These are phyloP conservation scores for Probosciger aterrimus DNA, from an alignment of 2,113 vertebrate genomes.

Conservation along the genomic window DNA sequence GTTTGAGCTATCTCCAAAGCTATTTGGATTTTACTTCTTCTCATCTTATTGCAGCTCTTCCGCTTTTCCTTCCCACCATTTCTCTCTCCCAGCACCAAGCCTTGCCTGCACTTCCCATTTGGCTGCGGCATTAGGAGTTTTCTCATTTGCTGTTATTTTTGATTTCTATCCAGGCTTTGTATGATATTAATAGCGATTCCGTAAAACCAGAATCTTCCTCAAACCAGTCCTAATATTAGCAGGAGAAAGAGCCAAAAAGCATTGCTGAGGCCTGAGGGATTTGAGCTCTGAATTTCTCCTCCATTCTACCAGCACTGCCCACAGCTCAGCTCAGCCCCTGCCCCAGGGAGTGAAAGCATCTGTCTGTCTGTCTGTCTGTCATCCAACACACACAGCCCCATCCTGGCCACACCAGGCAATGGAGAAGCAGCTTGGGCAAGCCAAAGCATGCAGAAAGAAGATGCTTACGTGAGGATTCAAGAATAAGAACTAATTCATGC, in stretches of 20 bases:
- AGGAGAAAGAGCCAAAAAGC: background rate
- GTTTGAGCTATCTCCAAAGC: background rate
- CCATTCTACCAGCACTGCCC: background rate
- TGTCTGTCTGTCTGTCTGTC: background rate
- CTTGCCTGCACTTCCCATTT: background rate
- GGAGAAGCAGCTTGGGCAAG: background rate
- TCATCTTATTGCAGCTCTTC: background rate
- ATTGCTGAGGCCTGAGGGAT: background rate
- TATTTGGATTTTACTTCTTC: background rate
- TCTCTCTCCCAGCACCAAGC: background rate
- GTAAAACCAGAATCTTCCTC: background rate
- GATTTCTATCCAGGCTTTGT: constrained; percentile 47
- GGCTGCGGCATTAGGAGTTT: background rate
- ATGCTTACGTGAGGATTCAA: background rate
- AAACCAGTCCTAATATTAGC: constrained; percentile 23
- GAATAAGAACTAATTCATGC: background rate
- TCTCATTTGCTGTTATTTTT: constrained; percentile 48
- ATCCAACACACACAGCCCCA: background rate
- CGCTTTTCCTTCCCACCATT: constrained; percentile 39
- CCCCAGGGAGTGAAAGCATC: background rate
- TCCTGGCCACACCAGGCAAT: background rate
- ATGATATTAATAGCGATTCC: constrained; percentile 38
- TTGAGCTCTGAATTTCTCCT: background rate
- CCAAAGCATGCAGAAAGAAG: background rate
- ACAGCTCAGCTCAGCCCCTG: background rate